Base-by-base conservation (phyloP, 2,888 invertebrate species). In the Dermolepida albohirtum region DNA sequence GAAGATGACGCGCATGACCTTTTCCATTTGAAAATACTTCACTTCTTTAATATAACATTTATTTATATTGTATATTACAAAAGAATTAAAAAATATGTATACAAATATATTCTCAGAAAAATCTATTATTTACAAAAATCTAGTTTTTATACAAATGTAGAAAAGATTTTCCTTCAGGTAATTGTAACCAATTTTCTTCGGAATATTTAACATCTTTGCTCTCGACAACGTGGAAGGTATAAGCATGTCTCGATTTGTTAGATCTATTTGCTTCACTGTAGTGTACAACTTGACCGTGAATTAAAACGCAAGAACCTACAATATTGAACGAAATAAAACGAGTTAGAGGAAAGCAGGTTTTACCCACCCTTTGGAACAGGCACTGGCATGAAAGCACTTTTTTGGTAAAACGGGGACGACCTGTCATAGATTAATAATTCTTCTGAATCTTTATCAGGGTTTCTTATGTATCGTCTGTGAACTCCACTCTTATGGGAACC, bases 141-240 rank as follows among this genome's bases (percentile, higher is more conserved):
- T 74, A 80, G 77, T 85, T 92, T 47, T 84, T 85, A 75, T 91
- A 94, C 5, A 95, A 75, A 72, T 89, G 86, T 2, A 89, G 85
- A 81, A 95, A 95, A 0, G 91, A 89, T 70, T 89, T 88, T 7
- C 84, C 86, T 50, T 86, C 81, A 0, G 92, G 89, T 64, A 91
- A 89, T 80, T 94, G 95, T 0, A 95, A 84, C 97, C 97, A 98
- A 80, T 97, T 98, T 6, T 92, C 88, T 47, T 88, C 82, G 0
- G 94, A 89, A 83, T 93, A 98, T 65, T 86, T 85, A 34, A 92
- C 91, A 67, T 90, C 84, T 14, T 89, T 85, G 71, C 88, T 89
- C 81, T 99, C 98, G 66, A 94, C 87, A 0, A 97, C 89, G 81
- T 99, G 98, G 84, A 98, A 97, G 5, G 97, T 97, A 84, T 98